Conservation (phyloP, 1,140 invertebrate genomes). For the Scaptomyza pallida region DNA sequence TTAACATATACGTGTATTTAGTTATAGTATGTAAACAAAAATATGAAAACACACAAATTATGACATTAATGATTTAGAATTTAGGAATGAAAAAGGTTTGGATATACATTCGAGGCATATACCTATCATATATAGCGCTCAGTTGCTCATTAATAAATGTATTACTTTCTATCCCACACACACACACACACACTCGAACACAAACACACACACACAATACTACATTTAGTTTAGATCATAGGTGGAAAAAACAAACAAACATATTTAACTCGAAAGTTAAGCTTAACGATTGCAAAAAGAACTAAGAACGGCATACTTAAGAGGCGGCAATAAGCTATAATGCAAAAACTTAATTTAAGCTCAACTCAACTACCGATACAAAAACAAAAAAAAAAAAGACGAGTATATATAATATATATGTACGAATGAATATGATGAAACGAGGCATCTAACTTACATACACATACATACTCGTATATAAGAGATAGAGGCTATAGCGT, state of each 20-base stretch:
- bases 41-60: constrained; percentile 42
- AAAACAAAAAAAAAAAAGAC: constrained; percentile 24
- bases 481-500: constrained; percentile 19
- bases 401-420: no score
- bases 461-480: no score
- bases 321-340: constrained; percentile 78
- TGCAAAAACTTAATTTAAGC: constrained; percentile 65
- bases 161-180: constrained; percentile 59
- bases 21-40: constrained; percentile 66
- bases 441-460: constrained; percentile 23
- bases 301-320: constrained; percentile 75
- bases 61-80: constrained; percentile 68
- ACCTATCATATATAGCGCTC: constrained; percentile 47
- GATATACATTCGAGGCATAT: constrained; percentile 49
- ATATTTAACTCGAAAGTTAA: constrained; percentile 64
- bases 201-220: constrained; percentile 47
- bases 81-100: constrained; percentile 70
- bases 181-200: constrained; percentile 34
- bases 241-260: constrained; percentile 61
- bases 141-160: constrained; percentile 75
- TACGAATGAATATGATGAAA: constrained; percentile 12
- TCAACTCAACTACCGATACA: constrained; percentile 50
- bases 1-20: constrained; percentile 62
- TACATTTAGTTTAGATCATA: constrained; percentile 78
- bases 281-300: constrained; percentile 38